These are phyloP conservation scores for Trematomus loennbergii DNA, from an alignment of 2,113 vertebrate species.

Conservation along the genomic window DNA sequence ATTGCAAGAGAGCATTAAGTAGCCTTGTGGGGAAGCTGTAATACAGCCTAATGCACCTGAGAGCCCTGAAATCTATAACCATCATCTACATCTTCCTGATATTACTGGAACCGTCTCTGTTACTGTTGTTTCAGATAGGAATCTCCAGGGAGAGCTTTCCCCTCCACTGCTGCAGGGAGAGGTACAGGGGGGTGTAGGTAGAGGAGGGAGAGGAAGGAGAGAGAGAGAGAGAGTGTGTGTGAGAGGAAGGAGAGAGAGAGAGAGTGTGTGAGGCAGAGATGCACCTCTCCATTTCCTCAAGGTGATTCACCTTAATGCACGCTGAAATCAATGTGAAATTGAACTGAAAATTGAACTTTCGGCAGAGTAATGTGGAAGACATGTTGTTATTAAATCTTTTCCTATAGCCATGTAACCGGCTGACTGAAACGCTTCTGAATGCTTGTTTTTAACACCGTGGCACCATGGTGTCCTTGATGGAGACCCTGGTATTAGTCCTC, in stretches of 20 bases:
- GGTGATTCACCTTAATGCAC: constrained; percentile 82
- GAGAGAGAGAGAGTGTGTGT: constrained; percentile 20
- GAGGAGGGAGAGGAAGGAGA: constrained; percentile 26
- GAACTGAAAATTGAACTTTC: constrained; percentile 83
- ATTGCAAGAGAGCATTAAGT: constrained; percentile 69
- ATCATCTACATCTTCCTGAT: constrained; percentile 79
- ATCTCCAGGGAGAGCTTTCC: constrained; percentile 74
- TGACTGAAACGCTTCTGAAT: constrained; percentile 55
- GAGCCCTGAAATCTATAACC: constrained; percentile 82
- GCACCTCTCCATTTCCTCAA: constrained; percentile 79
- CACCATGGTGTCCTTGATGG: constrained; percentile 38
- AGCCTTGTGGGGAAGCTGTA: constrained; percentile 80
- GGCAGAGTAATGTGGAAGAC: constrained; percentile 76
- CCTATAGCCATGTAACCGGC: constrained; percentile 65
- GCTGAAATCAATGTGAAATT: constrained; percentile 83
- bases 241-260: neutral
- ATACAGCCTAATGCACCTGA: constrained; percentile 84
- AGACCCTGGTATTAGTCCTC: constrained; percentile 15
- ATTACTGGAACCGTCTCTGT: constrained; percentile 81
- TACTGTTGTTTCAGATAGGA: constrained; percentile 77
- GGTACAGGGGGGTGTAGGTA: neutral
- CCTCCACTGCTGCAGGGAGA: constrained; percentile 56
- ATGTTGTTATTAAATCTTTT: constrained; percentile 83
- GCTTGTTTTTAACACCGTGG: constrained; percentile 46
- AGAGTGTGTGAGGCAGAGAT: constrained; percentile 36